These are phyloP conservation scores for Harpalus rufipes DNA, from an alignment of 2,888 invertebrate genomes.

Conservation along the genomic window DNA sequence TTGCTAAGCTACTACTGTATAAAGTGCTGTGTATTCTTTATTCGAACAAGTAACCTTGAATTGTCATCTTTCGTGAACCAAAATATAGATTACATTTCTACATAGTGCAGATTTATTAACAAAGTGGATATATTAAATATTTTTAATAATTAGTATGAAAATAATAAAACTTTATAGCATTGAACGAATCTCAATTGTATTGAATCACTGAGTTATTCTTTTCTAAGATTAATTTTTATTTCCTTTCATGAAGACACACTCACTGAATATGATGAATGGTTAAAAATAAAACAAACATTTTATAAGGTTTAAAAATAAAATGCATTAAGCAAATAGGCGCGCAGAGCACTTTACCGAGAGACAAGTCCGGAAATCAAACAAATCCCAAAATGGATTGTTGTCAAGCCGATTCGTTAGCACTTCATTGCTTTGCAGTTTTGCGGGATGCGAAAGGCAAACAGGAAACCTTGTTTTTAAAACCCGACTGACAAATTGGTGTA, in stretches of 20 bases:
- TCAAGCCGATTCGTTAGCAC: not conserved
- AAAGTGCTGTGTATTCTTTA: too few relatives aligned
- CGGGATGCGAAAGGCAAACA: not conserved
- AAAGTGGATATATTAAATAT: too few relatives aligned
- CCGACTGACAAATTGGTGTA: not conserved
- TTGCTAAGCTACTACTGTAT: too few relatives aligned
- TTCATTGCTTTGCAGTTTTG: not conserved
- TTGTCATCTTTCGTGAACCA: too few relatives aligned
- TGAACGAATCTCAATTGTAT: too few relatives aligned
- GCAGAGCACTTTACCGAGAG: not conserved
- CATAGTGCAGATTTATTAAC: too few relatives aligned
- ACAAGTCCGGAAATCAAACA: not conserved
- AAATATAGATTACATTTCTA: too few relatives aligned
- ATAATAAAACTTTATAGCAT: too few relatives aligned
- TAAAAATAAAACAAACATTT: not conserved
- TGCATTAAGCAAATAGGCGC: not conserved
- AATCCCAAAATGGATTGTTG: constrained; percentile 5
- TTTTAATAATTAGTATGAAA: too few relatives aligned
- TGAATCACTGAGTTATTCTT: not conserved
- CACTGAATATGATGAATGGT: not conserved
- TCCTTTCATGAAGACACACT: not conserved
- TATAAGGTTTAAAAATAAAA: not conserved
- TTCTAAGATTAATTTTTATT: not conserved
- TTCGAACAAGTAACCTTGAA: too few relatives aligned
- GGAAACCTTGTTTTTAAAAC: not conserved